Conservation (phyloP, 2,113 vertebrate genomes). For the Syngnathoides biaculeatus region DNA sequence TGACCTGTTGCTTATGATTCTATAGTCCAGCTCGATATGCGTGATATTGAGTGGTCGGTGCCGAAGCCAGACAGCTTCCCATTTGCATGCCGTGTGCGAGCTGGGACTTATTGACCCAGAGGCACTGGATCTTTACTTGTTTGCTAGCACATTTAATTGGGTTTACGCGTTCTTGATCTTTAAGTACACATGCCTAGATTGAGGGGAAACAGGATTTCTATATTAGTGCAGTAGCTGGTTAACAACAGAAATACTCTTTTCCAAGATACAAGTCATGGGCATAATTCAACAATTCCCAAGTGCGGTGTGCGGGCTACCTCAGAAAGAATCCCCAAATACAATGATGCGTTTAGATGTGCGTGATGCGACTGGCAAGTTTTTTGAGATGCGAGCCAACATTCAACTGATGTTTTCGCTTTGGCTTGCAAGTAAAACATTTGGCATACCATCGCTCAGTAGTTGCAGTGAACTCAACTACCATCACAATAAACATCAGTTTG, state of each 20-base stretch:
- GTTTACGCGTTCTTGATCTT: slow-evolving; percentile 63
- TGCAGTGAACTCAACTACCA: too few species aligned
- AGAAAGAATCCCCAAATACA: too few species aligned
- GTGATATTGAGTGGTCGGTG: slow-evolving; percentile 59
- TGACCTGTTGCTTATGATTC: slow-evolving; percentile 73
- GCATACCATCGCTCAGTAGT: too few species aligned
- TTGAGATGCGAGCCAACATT: too few species aligned
- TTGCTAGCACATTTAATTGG: slow-evolving; percentile 77
- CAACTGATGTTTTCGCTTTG: too few species aligned
- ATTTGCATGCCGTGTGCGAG: slow-evolving; percentile 70
- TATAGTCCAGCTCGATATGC: slow-evolving; percentile 58
- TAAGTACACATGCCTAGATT: slow-evolving; percentile 41
- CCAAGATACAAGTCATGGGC: too few species aligned
- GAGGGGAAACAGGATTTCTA: slow-evolving; percentile 14
- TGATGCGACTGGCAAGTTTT: too few species aligned
- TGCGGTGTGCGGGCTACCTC: too few species aligned
- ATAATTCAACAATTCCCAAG: too few species aligned
- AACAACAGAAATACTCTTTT: background rate
- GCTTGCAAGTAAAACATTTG: too few species aligned
- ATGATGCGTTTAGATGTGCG: too few species aligned
- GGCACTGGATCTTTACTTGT: slow-evolving; percentile 74
- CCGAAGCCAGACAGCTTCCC: slow-evolving; percentile 49
- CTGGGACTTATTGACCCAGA: slow-evolving; percentile 65
- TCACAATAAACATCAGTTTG: too few species aligned
- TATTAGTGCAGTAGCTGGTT: background rate